Base-by-base conservation (phyloP, 1,140 invertebrate genomes). In the Chrysoperla carnea region DNA sequence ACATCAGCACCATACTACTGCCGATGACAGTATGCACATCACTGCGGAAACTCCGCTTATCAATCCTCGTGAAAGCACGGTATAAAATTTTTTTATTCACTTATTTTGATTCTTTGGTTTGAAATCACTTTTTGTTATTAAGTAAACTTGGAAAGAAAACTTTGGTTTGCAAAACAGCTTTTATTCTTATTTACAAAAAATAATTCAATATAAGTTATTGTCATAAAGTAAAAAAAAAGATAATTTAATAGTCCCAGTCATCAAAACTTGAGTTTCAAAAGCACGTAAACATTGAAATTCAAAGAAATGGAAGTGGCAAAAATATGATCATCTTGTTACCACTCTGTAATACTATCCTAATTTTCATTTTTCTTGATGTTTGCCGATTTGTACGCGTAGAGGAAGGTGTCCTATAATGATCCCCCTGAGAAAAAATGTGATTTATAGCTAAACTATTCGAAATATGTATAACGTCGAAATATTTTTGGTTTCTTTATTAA, bases 1-100 rank as follows among this genome's bases (percentile, higher is more conserved):
- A 11, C 31, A 33, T 33, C 40, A 58, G 44, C 43, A 50, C 17
- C 29, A 28, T 23, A 12, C 40, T 55, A 9, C 31, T 11, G 8
- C 31, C n/a, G 8, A 33, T 33, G 31, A 33, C 8, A 12, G n/a
- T 11, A 33, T 33, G 31, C 31, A 33, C 31, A 12, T 33, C 31
- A 33, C 31, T 33, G 31, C 31, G 31, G 31, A 33, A 33, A 33
- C 31, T 12, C 31, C 31, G 31, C 31, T 33, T 33, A 33, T 33
- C 8, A 33, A 33, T 12, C n/a, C 31, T 33, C 31, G 31, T 33
- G 31, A 33, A 33, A 33, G 31, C 31, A 33, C 31, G 31, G 31
- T 33, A 33, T 33, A 33, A 6, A 33, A 23, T 23, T 23, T 23
- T 23, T 23, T 23, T 33, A 9, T 11, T 4, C 31, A 33, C n/a